Percentiles rank a stretch among this genome's conserved stretches.
phyloP scores from a whole-genome alignment of 2,113 vertebrate species.

The Prionailurus bengalensis region DNA sequence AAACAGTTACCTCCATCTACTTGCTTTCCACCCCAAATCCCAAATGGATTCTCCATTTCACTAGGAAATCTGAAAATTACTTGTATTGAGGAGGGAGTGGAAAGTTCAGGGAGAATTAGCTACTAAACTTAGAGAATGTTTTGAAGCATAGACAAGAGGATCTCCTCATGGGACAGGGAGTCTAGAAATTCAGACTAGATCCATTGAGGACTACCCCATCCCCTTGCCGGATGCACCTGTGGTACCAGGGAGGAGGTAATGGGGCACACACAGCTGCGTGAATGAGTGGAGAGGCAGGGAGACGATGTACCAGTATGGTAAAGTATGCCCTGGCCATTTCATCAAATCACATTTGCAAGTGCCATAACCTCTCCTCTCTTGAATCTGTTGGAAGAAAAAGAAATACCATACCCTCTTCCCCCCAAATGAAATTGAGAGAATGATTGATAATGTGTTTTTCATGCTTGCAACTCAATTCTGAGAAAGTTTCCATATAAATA shows the following conservation, averaged over 20 bases:
- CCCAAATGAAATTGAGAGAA: slow-evolving; percentile 40
- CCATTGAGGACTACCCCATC: background rate
- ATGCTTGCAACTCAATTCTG: slow-evolving; percentile 23
- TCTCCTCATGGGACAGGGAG: background rate
- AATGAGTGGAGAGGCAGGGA: background rate
- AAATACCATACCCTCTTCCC: background rate
- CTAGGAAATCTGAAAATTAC: background rate
- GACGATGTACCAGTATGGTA: background rate
- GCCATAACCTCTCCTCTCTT: background rate
- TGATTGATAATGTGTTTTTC: slow-evolving; percentile 52
- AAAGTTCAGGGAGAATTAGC: background rate
- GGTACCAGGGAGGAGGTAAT: background rate
- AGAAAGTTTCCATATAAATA: slow-evolving; percentile 59
- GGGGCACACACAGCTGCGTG: background rate
- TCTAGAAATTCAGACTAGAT: background rate
- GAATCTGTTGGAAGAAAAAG: background rate
- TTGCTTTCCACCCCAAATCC: background rate
- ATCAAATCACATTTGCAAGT: background rate
- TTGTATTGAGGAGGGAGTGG: background rate
- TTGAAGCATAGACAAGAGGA: background rate
- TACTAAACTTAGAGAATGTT: background rate
- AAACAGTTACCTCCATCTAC: background rate
- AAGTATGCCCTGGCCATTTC: background rate
- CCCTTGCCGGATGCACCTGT: background rate
- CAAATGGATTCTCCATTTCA: background rate